Evolutionary conservation across 2,888 invertebrate genomes (phyloP), one percentile per base, ranked within the genome.

Genomic region (Drosophila falleni): DNA sequence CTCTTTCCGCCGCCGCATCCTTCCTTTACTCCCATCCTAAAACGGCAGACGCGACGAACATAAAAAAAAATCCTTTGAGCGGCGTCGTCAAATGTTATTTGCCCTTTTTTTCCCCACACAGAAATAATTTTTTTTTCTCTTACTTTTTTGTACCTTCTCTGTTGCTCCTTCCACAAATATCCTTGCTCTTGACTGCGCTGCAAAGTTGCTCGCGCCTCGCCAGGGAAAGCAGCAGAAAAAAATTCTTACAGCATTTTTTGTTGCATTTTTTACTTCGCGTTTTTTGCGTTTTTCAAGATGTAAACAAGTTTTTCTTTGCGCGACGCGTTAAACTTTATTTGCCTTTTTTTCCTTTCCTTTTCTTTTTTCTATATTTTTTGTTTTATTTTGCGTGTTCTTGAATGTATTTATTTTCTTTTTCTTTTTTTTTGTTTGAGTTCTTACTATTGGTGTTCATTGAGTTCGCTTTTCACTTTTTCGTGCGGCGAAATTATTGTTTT

Each of bases 251-350:
- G 19, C 53, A 56, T 74, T 61, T 80, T 80, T 62, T 53, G 51
- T 56, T 76, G 71, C 64, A 69, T 65, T 71, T 80, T 71, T 68
- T 61, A 42, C 54, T 58, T 68, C 47, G 68, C 70, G 55, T 53
- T 72, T 66, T 73, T 68, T 83, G 54, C 56, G 61, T 67, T 89
- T 89, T 89, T 60, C 55, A 87, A 85, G 87, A 89, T 88, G 90
- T 91, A 91, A 90, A 90, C 91, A 90, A 90, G 78, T 81, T 87
- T 90, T 86, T 80, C 71, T 77, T 75, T 78, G 66, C 78, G 72
- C 78, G 63, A 65, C 74, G 74, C 80, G 83, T 51, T 53, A 47
- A 82, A 73, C 64, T 82, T 76, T 63, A 50, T 72, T 59, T 66
- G 59, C 58, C 31, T 58, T 59, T 70, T 68, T 61, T 64, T 42